Evolutionary conservation across 2,113 vertebrate species (phyloP).

Genomic region (Leptobrachium ailaonicum): DNA sequence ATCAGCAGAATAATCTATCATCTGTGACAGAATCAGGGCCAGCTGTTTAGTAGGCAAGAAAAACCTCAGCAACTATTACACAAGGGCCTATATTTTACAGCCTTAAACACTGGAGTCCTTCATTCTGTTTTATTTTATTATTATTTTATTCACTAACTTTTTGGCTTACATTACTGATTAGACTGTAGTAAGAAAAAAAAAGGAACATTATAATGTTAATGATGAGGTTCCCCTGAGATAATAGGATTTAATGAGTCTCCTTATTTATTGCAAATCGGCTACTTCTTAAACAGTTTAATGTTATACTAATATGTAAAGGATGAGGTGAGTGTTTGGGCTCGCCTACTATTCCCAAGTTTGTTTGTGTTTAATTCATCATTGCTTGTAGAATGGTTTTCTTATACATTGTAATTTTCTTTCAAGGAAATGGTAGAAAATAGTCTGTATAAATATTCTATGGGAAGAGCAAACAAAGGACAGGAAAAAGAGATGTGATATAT

Average conservation of each 20-base stretch:
- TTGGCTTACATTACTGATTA: not conserved
- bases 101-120: not conserved
- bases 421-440: not conserved
- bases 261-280: too few species aligned
- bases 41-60: constrained; percentile 32
- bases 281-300: too few species aligned
- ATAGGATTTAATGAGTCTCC: too few species aligned
- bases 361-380: not conserved
- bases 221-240: too few species aligned
- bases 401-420: not conserved
- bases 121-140: not conserved
- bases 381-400: too few species aligned
- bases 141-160: not conserved
- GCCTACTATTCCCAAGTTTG: not conserved
- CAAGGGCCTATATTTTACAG: not conserved
- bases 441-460: too few species aligned
- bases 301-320: not conserved
- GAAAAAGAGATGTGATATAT: too few species aligned
- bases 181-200: not conserved
- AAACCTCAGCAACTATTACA: constrained; percentile 18
- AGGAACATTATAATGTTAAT: not conserved
- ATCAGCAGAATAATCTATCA: constrained; percentile 30
- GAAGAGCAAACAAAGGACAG: too few species aligned
- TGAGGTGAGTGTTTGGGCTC: not conserved
- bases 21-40: constrained; percentile 39